Evolutionary conservation across 2,113 vertebrate genomes (phyloP).

Genomic region (Panurus biarmicus): DNA sequence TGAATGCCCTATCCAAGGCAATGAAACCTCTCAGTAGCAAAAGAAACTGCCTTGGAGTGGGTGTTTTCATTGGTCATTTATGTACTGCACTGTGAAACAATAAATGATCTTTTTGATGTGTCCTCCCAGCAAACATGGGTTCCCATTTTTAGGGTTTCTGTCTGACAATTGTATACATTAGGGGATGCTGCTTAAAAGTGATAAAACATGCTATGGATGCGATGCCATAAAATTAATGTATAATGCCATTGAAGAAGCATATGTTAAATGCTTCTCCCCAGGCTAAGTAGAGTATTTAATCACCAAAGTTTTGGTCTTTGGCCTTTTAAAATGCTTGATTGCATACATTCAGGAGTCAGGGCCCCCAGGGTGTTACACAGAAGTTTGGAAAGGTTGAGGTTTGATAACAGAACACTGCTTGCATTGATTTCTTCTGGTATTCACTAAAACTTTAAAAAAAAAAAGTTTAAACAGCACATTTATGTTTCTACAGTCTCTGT

Average conservation of each 20-base stretch:
- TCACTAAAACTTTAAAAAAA: background rate
- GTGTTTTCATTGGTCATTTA: background rate
- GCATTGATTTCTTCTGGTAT: background rate
- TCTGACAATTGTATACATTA: background rate
- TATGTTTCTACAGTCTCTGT: background rate
- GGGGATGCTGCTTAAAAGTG: background rate
- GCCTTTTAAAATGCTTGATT: constrained; percentile 15
- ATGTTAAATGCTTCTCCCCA: background rate
- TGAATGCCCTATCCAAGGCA: background rate
- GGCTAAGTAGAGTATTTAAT: background rate
- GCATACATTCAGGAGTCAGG: background rate
- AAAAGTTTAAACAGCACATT: background rate
- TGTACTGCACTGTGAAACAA: background rate
- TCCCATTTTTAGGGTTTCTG: background rate
- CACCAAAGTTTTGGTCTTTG: background rate
- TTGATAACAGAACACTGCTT: background rate
- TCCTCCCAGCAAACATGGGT: background rate
- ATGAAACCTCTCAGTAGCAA: background rate
- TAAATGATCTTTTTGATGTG: background rate
- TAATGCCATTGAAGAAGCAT: background rate
- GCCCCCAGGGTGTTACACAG: background rate
- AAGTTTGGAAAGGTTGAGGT: background rate
- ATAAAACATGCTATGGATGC: background rate
- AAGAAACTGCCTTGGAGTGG: background rate
- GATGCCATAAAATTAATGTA: background rate